Conservation (phyloP, 2,888 invertebrate genomes). For the Drosophila fungiperda region DNA sequence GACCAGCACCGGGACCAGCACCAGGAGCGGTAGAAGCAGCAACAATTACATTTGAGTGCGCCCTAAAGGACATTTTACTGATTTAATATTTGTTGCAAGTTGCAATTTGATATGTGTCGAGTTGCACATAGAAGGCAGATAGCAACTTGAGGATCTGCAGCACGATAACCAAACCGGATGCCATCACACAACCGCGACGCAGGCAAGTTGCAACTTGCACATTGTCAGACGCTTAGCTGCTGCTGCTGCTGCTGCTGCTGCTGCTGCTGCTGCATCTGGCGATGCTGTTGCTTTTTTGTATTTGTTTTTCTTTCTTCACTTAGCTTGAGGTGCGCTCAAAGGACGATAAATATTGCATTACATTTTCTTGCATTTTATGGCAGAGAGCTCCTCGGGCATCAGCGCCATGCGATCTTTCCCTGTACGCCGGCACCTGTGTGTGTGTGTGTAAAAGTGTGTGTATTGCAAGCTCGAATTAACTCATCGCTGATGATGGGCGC, state of each 20-base stretch:
- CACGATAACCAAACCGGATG: constrained; percentile 16
- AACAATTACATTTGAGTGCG: constrained; percentile 76
- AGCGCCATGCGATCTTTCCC: neutral
- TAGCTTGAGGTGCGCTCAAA: constrained; percentile 74
- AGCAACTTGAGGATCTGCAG: constrained; percentile 54
- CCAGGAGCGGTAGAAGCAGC: constrained; percentile 28
- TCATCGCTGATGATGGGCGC: constrained; percentile 33
- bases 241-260: constrained; percentile 9
- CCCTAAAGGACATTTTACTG: constrained; percentile 78
- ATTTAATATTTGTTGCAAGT: constrained; percentile 79
- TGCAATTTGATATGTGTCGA: constrained; percentile 75
- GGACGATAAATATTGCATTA: constrained; percentile 79
- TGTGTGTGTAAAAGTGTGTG: neutral
- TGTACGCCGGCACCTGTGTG: neutral
- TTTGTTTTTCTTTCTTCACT: constrained; percentile 65
- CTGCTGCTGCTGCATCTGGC: constrained; percentile 7
- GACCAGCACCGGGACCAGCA: constrained; percentile 6
- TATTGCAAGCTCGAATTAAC: constrained; percentile 38
- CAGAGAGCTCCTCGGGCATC: constrained; percentile 30
- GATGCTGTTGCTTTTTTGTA: constrained; percentile 3
- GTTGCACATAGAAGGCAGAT: constrained; percentile 60
- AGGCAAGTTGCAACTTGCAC: constrained; percentile 10
- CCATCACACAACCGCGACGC: constrained; percentile 2
- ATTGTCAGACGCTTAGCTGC: constrained; percentile 25
- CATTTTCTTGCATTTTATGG: constrained; percentile 78